Evolutionary conservation across 1,140 invertebrate genomes (phyloP).

Genomic region (Papilio glaucus): DNA sequence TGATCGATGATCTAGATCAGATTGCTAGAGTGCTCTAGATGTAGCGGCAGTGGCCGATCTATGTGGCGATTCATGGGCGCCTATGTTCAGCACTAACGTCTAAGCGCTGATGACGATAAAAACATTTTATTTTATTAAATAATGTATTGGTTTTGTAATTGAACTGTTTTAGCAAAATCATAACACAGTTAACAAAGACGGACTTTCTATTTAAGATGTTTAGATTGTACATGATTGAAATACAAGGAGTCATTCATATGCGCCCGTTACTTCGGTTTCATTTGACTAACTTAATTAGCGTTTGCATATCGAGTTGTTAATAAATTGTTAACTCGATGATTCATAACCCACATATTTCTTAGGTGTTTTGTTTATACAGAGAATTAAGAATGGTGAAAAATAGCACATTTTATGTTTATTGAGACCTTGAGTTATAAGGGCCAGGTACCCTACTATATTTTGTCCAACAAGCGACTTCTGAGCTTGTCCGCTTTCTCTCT

Average conservation of each 20-base stretch:
- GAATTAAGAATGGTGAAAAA: too few species aligned
- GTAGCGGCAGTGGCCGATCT: too few species aligned
- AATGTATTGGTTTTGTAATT: too few species aligned
- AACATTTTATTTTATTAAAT: too few species aligned
- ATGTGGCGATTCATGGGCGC: too few species aligned
- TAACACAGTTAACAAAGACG: not conserved
- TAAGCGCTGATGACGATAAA: too few species aligned
- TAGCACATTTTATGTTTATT: too few species aligned
- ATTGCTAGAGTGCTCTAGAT: too few species aligned
- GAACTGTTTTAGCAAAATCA: not conserved
- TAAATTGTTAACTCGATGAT: conserved; percentile 16
- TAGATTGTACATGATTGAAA: conserved; percentile 7
- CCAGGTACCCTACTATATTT: too few species aligned
- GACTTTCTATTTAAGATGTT: not conserved
- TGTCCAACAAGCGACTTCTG: not conserved
- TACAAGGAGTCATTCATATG: conserved; percentile 26
- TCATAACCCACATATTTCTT: conserved; percentile 12
- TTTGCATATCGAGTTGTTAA: not conserved
- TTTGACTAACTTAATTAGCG: conserved; percentile 33
- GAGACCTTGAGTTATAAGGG: not conserved
- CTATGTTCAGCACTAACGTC: too few species aligned
- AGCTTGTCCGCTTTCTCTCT: not conserved
- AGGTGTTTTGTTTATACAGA: not conserved
- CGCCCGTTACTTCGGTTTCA: conserved; percentile 29
- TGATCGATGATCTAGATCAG: too few species aligned